These are phyloP conservation scores for Cabera pusaria DNA, from an alignment of 2,888 invertebrate species.

Conservation along the genomic window DNA sequence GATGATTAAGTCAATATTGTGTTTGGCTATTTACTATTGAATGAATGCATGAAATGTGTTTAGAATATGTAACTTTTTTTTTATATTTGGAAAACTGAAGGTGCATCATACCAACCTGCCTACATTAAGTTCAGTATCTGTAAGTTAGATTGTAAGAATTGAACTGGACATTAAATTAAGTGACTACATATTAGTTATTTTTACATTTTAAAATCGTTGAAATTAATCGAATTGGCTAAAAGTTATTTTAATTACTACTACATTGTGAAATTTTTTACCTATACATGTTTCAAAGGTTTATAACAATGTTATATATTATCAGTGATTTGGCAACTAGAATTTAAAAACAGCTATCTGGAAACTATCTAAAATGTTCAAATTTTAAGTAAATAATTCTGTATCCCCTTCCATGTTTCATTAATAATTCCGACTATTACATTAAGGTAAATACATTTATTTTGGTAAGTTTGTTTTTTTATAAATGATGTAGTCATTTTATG, in stretches of 20 bases:
- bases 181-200: too few relatives aligned
- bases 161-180: constrained; percentile 41
- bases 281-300: too few relatives aligned
- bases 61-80: constrained; percentile 4
- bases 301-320: too few relatives aligned
- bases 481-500: constrained; percentile 1
- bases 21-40: too few relatives aligned
- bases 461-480: constrained; percentile 7
- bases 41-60: too few relatives aligned
- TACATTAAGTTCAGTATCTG: constrained; percentile 38
- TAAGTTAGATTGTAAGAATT: constrained; percentile 52
- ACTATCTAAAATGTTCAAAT: too few relatives aligned
- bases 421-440: constrained; percentile 29
- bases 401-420: constrained; percentile 2
- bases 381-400: constrained; percentile 7
- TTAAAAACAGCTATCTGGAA: constrained; percentile 17
- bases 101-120: constrained; percentile 44
- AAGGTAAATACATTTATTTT: constrained; percentile 21
- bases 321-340: too few relatives aligned
- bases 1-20: too few relatives aligned
- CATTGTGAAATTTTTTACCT: too few relatives aligned
- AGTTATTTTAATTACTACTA: too few relatives aligned
- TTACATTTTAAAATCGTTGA: too few relatives aligned
- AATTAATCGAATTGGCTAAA: too few relatives aligned
- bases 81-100: constrained; percentile 25